Evolutionary conservation across 1,140 invertebrate species (phyloP).

Genomic region (Papilio polyxenes): DNA sequence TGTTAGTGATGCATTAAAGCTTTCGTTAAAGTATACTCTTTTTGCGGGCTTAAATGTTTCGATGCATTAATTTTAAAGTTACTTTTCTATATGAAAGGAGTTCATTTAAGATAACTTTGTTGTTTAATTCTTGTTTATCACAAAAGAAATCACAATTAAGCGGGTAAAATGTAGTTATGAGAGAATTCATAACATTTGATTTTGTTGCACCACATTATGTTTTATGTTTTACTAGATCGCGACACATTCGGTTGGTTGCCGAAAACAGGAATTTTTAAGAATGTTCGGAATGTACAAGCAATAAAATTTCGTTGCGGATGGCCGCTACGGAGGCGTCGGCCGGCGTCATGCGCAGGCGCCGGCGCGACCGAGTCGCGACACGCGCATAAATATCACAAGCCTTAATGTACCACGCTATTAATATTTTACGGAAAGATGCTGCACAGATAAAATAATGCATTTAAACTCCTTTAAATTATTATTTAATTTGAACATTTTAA

Average conservation of each 20-base stretch:
- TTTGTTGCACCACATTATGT: slow-evolving; percentile 6
- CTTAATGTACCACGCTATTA: slow-evolving; percentile 51
- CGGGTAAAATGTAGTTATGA: neutral
- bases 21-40: neutral
- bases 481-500: neutral
- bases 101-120: neutral
- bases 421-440: slow-evolving; percentile 10
- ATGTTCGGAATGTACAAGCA: slow-evolving; percentile 65
- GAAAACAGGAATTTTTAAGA: slow-evolving; percentile 65
- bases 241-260: slow-evolving; percentile 43
- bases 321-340: slow-evolving; percentile 54
- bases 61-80: neutral
- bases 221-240: slow-evolving; percentile 13
- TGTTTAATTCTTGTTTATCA: neutral
- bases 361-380: slow-evolving; percentile 47
- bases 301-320: slow-evolving; percentile 66
- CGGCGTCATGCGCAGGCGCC: slow-evolving; percentile 62
- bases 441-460: slow-evolving; percentile 8
- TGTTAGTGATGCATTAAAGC: neutral
- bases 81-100: neutral
- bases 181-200: neutral
- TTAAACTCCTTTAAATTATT: neutral
- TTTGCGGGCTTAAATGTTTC: neutral
- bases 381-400: slow-evolving; percentile 56
- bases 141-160: neutral